Conservation (phyloP, 2,888 invertebrate species). For the Eupelmus urozonus region DNA sequence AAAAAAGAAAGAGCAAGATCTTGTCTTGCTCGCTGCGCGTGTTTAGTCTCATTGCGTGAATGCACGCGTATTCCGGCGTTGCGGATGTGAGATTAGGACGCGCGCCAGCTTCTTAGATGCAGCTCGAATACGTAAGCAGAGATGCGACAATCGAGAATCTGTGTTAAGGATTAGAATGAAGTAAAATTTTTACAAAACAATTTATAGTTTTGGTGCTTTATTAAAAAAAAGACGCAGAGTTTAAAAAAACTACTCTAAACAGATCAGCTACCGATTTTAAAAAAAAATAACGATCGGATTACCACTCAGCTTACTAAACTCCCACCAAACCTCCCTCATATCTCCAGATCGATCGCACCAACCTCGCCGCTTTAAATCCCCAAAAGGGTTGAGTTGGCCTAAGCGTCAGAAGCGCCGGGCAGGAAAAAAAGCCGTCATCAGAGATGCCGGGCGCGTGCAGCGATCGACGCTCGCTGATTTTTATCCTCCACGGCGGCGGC, state of each 20-base stretch:
- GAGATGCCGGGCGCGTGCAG: conserved; percentile 73
- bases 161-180: too few relatives aligned
- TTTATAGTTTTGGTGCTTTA: too few relatives aligned
- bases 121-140: conserved; percentile 31
- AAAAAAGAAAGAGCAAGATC: too few relatives aligned
- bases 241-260: too few relatives aligned
- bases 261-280: too few relatives aligned
- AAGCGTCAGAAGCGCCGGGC: background rate
- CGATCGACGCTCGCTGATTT: conserved; percentile 71
- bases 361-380: too few relatives aligned
- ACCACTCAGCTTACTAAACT: too few relatives aligned
- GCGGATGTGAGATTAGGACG: conserved; percentile 33
- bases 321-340: too few relatives aligned
- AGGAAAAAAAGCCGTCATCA: conserved; percentile 63
- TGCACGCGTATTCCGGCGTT: background rate
- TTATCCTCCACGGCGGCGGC: conserved; percentile 63
- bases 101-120: conserved; percentile 8
- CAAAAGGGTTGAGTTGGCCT: conserved; percentile 19
- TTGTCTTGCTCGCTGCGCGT: conserved; percentile 29
- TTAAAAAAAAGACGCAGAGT: too few relatives aligned
- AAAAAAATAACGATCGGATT: too few relatives aligned
- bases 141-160: conserved; percentile 18
- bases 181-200: too few relatives aligned
- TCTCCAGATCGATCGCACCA: too few relatives aligned
- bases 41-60: conserved; percentile 34